Percentiles rank a stretch among this genome's conserved stretches.
Conservation (phyloP, 2,113 vertebrate species). For the Cephalopholis sonnerati region DNA sequence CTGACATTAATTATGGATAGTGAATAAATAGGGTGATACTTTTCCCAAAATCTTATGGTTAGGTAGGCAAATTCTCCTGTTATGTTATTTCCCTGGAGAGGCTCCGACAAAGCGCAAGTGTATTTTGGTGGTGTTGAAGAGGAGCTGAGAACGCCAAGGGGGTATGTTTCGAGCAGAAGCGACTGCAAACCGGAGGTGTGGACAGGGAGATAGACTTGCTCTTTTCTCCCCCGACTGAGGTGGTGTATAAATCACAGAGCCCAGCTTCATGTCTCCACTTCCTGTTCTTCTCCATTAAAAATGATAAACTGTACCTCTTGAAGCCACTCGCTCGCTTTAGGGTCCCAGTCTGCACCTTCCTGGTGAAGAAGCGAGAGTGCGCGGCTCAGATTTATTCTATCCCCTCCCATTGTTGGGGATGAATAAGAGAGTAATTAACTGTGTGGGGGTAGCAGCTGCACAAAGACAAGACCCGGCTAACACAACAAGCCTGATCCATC, state of each 20-base stretch:
- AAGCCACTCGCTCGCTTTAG: constrained; percentile 77
- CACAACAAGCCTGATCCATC: constrained; percentile 76
- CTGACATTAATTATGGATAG: constrained; percentile 36
- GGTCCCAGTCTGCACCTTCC: constrained; percentile 80
- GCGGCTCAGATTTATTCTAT: constrained; percentile 77
- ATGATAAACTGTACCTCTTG: constrained; percentile 84
- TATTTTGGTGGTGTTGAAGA: constrained; percentile 41
- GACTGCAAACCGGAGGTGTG: constrained; percentile 63
- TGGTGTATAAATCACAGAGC: constrained; percentile 76
- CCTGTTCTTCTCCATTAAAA: constrained; percentile 84
- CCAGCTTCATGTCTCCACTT: constrained; percentile 76
- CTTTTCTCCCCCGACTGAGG: constrained; percentile 56
- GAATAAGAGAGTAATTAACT: constrained; percentile 85
- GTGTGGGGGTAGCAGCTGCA: constrained; percentile 74
- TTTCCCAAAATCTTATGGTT: constrained; percentile 11
- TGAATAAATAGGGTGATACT: constrained; percentile 7
- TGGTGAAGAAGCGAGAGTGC: constrained; percentile 67
- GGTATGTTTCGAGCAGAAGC: constrained; percentile 4
- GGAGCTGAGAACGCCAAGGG: constrained; percentile 30
- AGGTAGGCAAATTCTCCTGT: constrained; percentile 29
- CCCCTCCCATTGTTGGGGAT: constrained; percentile 77
- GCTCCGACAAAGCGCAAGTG: constrained; percentile 14
- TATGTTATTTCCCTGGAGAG: constrained; percentile 31
- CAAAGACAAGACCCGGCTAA: constrained; percentile 69
- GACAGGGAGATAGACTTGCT: constrained; percentile 75